A percentile compares a stretch with the other conserved stretches of the same genome.
These are phyloP conservation scores for Astatotilapia flaviijosephi DNA, from an alignment of 2,113 vertebrate genomes.

Conservation along the genomic window DNA sequence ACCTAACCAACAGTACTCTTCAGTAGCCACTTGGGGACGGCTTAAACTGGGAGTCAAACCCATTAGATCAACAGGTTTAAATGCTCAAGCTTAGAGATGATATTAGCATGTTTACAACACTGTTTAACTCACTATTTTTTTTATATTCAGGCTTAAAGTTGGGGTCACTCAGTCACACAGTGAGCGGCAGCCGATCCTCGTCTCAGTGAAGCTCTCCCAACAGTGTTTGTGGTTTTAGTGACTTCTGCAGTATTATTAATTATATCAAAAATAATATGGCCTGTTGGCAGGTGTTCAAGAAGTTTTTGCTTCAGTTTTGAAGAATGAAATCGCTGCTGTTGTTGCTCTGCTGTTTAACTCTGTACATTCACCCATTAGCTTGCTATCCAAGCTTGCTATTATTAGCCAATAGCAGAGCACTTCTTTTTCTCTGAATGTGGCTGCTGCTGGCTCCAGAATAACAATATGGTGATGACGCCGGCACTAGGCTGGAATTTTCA, in stretches of 20 bases:
- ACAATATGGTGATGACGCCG: background rate
- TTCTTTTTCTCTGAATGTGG: background rate
- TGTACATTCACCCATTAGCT: background rate
- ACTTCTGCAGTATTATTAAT: background rate
- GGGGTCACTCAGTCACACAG: background rate
- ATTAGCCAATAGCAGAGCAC: background rate
- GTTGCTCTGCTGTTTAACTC: background rate
- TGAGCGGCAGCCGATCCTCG: background rate
- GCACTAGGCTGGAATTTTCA: background rate
- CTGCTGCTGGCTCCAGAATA: background rate
- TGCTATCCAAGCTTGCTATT: background rate
- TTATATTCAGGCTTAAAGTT: background rate
- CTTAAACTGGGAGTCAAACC: background rate
- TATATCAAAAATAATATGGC: background rate
- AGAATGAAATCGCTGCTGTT: background rate
- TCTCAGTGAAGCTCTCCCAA: background rate
- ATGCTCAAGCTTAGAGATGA: background rate
- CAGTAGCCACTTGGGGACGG: background rate
- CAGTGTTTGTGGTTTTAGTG: background rate
- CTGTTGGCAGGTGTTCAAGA: background rate
- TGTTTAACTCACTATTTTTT: background rate
- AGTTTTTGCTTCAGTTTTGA: background rate
- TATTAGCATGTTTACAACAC: background rate
- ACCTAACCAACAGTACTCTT: background rate
- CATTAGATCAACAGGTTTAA: background rate